A percentile compares a stretch with the other conserved stretches of the same genome.
These are phyloP conservation scores for Eucidaris tribuloides DNA, from an alignment of 35 echinoderm and acorn worm species.

Conservation along the genomic window DNA sequence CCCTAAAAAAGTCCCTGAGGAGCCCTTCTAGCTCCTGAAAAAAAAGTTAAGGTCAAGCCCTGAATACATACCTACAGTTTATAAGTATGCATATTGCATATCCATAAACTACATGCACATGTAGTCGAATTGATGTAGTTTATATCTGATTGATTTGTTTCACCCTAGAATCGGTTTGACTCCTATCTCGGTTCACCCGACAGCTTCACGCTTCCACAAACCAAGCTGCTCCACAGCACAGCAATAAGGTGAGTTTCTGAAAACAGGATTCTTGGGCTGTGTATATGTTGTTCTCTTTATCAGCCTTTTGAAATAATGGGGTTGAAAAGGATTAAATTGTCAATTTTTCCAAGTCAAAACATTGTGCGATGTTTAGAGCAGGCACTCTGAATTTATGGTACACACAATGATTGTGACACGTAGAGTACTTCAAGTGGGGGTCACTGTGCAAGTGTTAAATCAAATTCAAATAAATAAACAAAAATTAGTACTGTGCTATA, in stretches of 20 bases:
- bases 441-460: too few relatives aligned
- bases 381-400: neutral
- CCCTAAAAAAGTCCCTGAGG: too few relatives aligned
- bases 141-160: neutral
- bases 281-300: neutral
- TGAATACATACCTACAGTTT: too few relatives aligned
- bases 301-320: neutral
- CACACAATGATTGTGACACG: neutral
- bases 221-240: conserved; percentile 71
- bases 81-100: too few relatives aligned
- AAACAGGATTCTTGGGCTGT: neutral
- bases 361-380: neutral
- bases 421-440: too few relatives aligned
- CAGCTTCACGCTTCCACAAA: conserved; percentile 75
- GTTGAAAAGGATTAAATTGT: neutral
- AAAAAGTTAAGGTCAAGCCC: too few relatives aligned
- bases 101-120: neutral
- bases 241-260: conserved; percentile 59
- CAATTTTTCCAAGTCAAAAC: neutral
- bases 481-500: too few relatives aligned
- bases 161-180: conserved; percentile 78
- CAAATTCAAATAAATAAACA: too few relatives aligned
- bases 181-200: conserved; percentile 81
- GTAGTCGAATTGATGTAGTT: neutral
- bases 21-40: too few relatives aligned